Evolutionary conservation across 2,797 vertebrate genomes (phyloP).

Genomic region (Tadarida brasiliensis): DNA sequence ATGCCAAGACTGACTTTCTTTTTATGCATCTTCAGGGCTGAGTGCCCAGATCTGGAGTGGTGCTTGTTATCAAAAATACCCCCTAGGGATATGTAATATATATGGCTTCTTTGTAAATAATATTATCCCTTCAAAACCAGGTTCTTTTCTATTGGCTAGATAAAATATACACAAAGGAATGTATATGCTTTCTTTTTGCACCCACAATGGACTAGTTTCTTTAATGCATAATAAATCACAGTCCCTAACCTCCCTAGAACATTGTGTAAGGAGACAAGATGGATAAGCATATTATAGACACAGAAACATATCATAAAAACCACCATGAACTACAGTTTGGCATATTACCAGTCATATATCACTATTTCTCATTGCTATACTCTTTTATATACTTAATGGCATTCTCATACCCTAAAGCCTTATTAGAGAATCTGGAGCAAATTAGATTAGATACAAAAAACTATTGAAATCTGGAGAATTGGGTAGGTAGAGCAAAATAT

Average conservation of each 20-base stretch:
- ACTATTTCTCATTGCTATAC: neutral
- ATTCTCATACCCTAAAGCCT: neutral
- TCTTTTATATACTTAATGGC: neutral
- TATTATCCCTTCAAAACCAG: conserved; percentile 54
- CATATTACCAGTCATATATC: neutral
- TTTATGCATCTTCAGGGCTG: conserved; percentile 77
- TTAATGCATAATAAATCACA: conserved; percentile 42
- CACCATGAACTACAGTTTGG: neutral
- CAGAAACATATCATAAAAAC: neutral
- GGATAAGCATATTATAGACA: neutral
- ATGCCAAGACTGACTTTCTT: conserved; percentile 81
- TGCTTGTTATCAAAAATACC: conserved; percentile 62
- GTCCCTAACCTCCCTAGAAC: neutral
- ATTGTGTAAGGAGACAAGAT: neutral
- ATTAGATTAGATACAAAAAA: conserved; percentile 43
- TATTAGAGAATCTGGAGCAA: conserved; percentile 7
- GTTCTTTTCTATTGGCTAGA: conserved; percentile 54
- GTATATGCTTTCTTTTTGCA: conserved; percentile 1
- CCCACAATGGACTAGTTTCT: neutral
- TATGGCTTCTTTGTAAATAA: conserved; percentile 57
- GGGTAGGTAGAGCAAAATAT: neutral
- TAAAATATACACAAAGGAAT: conserved; percentile 56
- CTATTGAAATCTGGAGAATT: neutral
- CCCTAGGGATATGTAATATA: conserved; percentile 69
- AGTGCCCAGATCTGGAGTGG: conserved; percentile 79